Evolutionary conservation across 2,113 vertebrate genomes (phyloP).

Genomic region (Eretmochelys imbricata): DNA sequence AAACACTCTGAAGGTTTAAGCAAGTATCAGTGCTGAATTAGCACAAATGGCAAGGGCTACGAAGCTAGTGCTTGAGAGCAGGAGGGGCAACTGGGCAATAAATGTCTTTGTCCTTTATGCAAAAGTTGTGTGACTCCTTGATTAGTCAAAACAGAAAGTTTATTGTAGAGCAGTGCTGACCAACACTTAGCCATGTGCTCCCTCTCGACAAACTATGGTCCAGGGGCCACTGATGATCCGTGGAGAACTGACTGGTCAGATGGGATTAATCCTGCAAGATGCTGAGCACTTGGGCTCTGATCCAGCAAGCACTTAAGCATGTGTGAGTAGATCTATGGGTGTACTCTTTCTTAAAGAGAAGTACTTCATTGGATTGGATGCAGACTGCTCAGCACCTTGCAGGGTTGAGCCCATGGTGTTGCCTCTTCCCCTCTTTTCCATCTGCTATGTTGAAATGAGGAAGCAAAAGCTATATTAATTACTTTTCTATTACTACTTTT

Average conservation of each 20-base stretch:
- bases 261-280: background rate
- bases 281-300: background rate
- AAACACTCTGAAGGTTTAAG: fast-evolving
- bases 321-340: background rate
- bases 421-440: background rate
- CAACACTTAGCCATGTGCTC: background rate
- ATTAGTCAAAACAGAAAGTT: background rate
- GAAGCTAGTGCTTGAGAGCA: background rate
- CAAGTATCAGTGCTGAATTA: background rate
- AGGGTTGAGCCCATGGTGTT: background rate
- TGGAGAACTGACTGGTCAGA: background rate
- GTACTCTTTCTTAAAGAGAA: background rate
- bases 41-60: background rate
- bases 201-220: background rate
- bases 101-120: background rate
- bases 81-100: background rate
- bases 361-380: background rate
- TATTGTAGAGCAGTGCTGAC: background rate
- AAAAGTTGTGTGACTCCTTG: background rate
- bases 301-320: background rate
- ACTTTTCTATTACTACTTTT: background rate
- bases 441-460: background rate
- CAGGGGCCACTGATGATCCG: background rate
- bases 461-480: background rate
- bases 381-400: background rate